phyloP scores from a whole-genome alignment of 2,797 vertebrate species.

The Sebastiscus albofasciatus region DNA sequence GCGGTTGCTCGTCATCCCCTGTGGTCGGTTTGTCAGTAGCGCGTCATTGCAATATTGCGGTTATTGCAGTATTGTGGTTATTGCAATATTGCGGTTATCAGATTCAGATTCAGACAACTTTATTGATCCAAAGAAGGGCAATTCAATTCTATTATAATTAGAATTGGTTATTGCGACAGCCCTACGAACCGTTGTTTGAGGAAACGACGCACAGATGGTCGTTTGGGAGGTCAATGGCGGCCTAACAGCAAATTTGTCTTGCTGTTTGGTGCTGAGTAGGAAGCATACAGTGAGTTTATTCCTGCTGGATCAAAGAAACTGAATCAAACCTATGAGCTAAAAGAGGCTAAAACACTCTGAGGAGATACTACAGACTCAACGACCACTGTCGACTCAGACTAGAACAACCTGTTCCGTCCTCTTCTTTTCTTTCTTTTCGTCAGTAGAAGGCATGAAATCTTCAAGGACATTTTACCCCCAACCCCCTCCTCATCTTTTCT shows the following conservation, averaged over 20 bases:
- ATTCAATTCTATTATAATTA: no score
- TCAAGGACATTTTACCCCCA: constrained; percentile 26
- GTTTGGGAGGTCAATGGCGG: no score
- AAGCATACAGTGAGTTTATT: neutral
- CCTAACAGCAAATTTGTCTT: neutral
- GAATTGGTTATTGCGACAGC: no score
- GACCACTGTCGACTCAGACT: neutral
- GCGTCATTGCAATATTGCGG: no score
- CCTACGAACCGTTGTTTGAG: no score
- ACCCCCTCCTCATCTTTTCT: neutral
- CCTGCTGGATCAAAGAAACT: neutral
- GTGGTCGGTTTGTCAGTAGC: no score
- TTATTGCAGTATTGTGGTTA: no score
- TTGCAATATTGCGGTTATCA: no score
- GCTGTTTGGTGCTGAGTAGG: neutral
- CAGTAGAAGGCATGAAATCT: constrained; percentile 4
- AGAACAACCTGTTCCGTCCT: neutral
- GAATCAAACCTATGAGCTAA: neutral
- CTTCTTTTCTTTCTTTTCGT: neutral
- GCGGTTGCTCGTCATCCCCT: no score
- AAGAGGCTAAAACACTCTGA: neutral
- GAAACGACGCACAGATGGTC: no score
- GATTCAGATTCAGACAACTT: no score
- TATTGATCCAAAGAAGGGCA: no score
- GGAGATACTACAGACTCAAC: neutral